Evolutionary conservation across 1,140 invertebrate species (phyloP).

Genomic region (Drosophila ohnishii): DNA sequence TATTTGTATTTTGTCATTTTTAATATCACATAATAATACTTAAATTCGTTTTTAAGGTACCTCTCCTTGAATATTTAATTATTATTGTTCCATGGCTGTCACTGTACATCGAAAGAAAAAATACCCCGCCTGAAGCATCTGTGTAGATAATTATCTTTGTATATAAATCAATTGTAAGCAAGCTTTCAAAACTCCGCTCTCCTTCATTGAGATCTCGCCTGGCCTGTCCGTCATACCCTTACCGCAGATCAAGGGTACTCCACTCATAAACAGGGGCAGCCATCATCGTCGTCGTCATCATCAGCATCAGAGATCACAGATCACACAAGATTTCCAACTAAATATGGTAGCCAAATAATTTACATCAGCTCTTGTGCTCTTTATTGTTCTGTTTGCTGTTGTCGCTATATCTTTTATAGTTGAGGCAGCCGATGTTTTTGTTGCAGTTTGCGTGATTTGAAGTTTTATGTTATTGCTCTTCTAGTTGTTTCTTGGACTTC

Average conservation of each 20-base stretch:
- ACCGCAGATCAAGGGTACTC: constrained; percentile 49
- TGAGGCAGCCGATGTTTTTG: constrained; percentile 40
- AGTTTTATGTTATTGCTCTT: constrained; percentile 74
- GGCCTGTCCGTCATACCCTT: constrained; percentile 32
- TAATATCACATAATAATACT: not conserved
- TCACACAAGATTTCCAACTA: constrained; percentile 73
- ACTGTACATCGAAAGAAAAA: not conserved
- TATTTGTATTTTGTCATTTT: not conserved
- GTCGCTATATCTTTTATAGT: constrained; percentile 45
- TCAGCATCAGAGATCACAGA: constrained; percentile 47
- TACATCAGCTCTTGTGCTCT: constrained; percentile 69
- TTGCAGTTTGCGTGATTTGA: constrained; percentile 68
- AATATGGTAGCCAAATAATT: constrained; percentile 80
- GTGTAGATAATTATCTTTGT: constrained; percentile 8
- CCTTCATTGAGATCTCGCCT: constrained; percentile 14
- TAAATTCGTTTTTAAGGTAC: not conserved
- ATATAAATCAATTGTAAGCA: constrained; percentile 20
- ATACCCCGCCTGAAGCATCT: constrained; percentile 1
- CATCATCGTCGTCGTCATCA: constrained; percentile 24
- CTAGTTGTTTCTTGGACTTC: constrained; percentile 48
- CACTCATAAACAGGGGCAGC: constrained; percentile 51
- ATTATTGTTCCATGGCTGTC: not conserved
- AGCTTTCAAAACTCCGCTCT: constrained; percentile 34
- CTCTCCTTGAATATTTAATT: not conserved
- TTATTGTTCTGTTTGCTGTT: constrained; percentile 65